Conservation (phyloP, 2,888 invertebrate genomes). For the Aleiodes leptofemur region DNA sequence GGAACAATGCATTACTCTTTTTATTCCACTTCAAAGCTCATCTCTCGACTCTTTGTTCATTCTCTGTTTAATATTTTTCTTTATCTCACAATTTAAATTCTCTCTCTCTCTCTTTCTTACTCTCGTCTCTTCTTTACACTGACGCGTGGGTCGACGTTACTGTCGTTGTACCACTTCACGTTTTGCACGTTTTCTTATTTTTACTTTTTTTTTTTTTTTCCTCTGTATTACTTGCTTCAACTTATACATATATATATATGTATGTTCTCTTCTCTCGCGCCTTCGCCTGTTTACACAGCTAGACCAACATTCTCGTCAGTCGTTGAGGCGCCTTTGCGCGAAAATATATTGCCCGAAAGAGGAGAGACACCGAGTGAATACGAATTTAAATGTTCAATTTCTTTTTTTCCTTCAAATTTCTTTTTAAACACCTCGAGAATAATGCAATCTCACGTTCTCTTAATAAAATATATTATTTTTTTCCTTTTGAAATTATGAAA, state of each 20-base stretch:
- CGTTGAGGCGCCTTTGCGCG: constrained; percentile 31
- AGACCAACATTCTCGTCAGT: constrained; percentile 61
- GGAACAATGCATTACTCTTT: background rate
- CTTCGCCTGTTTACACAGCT: constrained; percentile 65
- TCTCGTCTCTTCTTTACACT: constrained; percentile 35
- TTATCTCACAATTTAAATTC: background rate
- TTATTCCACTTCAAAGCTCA: constrained; percentile 14
- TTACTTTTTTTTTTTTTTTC: constrained; percentile 17
- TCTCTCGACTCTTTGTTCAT: constrained; percentile 19
- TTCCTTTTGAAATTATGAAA: background rate
- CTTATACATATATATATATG: no score
- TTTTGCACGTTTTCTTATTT: constrained; percentile 34
- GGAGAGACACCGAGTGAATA: constrained; percentile 18
- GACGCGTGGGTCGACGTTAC: constrained; percentile 23
- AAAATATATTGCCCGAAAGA: constrained; percentile 35
- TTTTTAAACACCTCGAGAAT: background rate
- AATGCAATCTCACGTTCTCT: constrained; percentile 9
- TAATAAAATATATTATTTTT: background rate
- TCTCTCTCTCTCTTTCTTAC: background rate
- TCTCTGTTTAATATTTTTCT: constrained; percentile 11
- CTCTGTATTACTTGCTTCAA: constrained; percentile 28
- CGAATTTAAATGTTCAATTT: constrained; percentile 30
- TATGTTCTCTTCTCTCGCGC: constrained; percentile 31
- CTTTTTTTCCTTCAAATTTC: background rate
- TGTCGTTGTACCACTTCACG: constrained; percentile 38